Conservation (phyloP, 2,113 vertebrate genomes). For the Microcebus griseorufus region DNA sequence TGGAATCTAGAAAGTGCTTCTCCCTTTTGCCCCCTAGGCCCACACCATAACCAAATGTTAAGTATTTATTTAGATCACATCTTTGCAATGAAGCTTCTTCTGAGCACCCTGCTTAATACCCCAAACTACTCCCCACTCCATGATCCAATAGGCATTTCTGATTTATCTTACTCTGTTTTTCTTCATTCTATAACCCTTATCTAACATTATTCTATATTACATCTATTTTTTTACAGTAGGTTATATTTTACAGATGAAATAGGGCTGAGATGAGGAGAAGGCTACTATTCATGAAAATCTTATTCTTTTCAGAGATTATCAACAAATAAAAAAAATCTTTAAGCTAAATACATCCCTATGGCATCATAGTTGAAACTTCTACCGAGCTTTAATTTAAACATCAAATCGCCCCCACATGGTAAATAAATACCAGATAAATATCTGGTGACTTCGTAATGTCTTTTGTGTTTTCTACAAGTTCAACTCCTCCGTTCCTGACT, state of each 20-base stretch:
- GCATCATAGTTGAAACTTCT: constrained; percentile 13
- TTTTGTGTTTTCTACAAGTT: constrained; percentile 51
- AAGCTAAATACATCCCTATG: constrained; percentile 27
- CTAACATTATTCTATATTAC: neutral
- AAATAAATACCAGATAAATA: constrained; percentile 63
- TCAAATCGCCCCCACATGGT: constrained; percentile 7
- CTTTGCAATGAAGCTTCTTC: neutral
- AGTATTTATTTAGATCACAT: neutral
- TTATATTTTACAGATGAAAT: neutral
- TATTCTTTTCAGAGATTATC: constrained; percentile 54
- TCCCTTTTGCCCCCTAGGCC: neutral
- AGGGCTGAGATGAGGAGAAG: neutral
- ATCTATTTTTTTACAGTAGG: neutral
- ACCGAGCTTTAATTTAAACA: constrained; percentile 62
- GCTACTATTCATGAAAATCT: neutral
- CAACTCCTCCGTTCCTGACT: neutral
- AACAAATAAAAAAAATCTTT: neutral
- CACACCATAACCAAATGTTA: neutral
- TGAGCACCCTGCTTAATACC: neutral
- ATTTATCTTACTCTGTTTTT: neutral
- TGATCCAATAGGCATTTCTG: neutral
- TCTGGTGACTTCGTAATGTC: constrained; percentile 29
- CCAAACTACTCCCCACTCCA: neutral
- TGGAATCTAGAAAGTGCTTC: neutral
- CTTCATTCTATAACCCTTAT: neutral